Evolutionary conservation across 2,113 vertebrate genomes (phyloP).

Genomic region (Cranoglanis bouderius): DNA sequence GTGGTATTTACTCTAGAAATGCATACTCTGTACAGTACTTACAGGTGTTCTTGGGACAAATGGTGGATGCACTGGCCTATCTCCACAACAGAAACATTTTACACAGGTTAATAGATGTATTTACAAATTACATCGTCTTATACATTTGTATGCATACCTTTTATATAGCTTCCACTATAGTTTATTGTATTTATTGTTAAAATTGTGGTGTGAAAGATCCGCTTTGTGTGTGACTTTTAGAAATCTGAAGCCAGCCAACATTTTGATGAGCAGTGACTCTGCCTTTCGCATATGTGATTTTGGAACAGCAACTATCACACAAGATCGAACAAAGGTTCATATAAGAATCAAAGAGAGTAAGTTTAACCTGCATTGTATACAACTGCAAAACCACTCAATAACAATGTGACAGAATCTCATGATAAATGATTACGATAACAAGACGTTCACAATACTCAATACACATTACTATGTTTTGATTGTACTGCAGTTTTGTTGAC

Average conservation of each 20-base stretch:
- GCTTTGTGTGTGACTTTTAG: constrained; percentile 58
- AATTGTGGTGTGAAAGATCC: neutral
- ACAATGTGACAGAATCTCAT: neutral
- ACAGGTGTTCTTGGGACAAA: constrained; percentile 70
- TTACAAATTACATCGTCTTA: neutral
- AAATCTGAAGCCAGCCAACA: constrained; percentile 82
- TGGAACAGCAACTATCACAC: constrained; percentile 64
- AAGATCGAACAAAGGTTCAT: constrained; percentile 71
- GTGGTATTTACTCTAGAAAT: neutral
- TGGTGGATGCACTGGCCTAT: constrained; percentile 73
- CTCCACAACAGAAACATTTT: constrained; percentile 69
- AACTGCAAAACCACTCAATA: neutral
- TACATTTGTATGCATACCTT: neutral
- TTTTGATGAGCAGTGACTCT: constrained; percentile 57
- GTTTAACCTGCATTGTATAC: neutral
- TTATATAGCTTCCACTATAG: no score
- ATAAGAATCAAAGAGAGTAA: constrained; percentile 75
- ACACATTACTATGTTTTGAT: neutral
- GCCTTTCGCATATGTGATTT: constrained; percentile 75
- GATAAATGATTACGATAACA: neutral
- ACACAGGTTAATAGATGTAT: constrained; percentile 69
- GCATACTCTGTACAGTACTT: constrained; percentile 63
- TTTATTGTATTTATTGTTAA: neutral
- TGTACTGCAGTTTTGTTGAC: neutral
- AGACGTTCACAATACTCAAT: neutral